Percentiles rank a stretch among this genome's conserved stretches.
Evolutionary conservation across 2,888 invertebrate genomes (phyloP).

Genomic region (Bellardia bayeri): DNA sequence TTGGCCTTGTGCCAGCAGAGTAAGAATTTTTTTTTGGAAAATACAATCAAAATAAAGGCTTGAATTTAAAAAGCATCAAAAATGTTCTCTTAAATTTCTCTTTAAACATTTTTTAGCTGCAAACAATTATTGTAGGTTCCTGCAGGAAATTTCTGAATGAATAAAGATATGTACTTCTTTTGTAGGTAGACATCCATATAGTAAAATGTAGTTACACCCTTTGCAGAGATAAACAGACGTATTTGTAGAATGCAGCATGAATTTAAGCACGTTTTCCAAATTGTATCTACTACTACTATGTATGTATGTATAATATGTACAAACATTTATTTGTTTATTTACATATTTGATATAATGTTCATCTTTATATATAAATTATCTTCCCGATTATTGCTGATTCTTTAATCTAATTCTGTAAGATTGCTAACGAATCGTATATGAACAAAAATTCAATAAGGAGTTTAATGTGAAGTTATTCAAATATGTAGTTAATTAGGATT

Average conservation of each 20-base stretch:
- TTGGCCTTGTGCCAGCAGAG: conserved; percentile 66
- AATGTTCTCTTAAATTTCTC: conserved; percentile 59
- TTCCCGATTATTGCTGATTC: too few relatives aligned
- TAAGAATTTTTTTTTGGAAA: conserved; percentile 30
- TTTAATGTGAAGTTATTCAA: too few relatives aligned
- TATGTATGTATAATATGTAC: neutral
- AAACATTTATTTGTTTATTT: too few relatives aligned
- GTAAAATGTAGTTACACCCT: conserved; percentile 51
- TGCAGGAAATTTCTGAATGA: conserved; percentile 30
- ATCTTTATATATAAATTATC: too few relatives aligned
- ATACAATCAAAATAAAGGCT: neutral
- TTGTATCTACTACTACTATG: neutral
- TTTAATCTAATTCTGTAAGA: too few relatives aligned
- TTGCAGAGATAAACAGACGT: conserved; percentile 55
- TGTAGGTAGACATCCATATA: neutral
- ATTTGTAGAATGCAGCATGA: conserved; percentile 16
- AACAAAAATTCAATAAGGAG: too few relatives aligned
- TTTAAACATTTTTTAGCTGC: conserved; percentile 3
- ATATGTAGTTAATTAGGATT: too few relatives aligned
- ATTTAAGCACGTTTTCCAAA: conserved; percentile 43
- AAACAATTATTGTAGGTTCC: conserved; percentile 25
- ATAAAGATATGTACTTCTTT: neutral
- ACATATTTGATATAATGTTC: too few relatives aligned
- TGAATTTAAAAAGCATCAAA: conserved; percentile 3
- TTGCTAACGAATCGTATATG: too few relatives aligned